Base-by-base conservation (phyloP, 1,140 invertebrate genomes). In the Drosophila tsacasi region DNA sequence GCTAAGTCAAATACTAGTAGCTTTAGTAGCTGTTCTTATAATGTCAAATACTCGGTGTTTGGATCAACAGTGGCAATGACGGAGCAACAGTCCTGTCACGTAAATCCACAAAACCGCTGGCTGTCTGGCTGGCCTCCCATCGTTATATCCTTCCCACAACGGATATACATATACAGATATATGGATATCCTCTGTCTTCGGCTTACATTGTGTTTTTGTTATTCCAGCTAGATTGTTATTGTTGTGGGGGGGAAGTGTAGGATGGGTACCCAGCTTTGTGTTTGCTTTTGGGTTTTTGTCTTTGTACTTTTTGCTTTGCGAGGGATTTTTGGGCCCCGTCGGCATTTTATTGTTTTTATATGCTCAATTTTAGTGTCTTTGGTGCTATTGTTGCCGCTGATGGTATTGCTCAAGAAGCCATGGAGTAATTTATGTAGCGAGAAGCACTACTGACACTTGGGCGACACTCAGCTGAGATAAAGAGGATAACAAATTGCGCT, bases 391-490 rank as follows among this genome's bases (percentile, higher is more conserved):
- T 68, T 79, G 30, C 52, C 67, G 27, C 19, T 65, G 64, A 69
- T 42, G 63, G 71, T 57, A 68, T 73, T 77, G 84, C 73, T 77
- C 66, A 81, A 75, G 73, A 75, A 72, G 69, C 71, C 67, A 67
- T 79, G 61, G 75, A 82, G 86, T 84, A 84, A 91, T 89, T 90
- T 82, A 79, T 90, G 81, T 89, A 79, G 85, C 85, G 82, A 89
- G 81, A 90, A 89, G 78, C 74, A 79, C 78, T 81, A 81, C 78
- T 84, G 81, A 79, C 84, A 87, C 77, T 89, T 75, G 69, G 85
- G 60, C 81, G 85, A 89, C 85, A 85, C 85, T 90, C 85, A 91
- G 85, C 84, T 89, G 74, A 90, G 85, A 81, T 90, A 84, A 90
- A 79, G 81, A 85, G 85, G 86, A 90, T 82, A 90, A 90, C 79